Evolutionary conservation across 2,797 vertebrate species (phyloP).

Genomic region (Lithobates sylvaticus): DNA sequence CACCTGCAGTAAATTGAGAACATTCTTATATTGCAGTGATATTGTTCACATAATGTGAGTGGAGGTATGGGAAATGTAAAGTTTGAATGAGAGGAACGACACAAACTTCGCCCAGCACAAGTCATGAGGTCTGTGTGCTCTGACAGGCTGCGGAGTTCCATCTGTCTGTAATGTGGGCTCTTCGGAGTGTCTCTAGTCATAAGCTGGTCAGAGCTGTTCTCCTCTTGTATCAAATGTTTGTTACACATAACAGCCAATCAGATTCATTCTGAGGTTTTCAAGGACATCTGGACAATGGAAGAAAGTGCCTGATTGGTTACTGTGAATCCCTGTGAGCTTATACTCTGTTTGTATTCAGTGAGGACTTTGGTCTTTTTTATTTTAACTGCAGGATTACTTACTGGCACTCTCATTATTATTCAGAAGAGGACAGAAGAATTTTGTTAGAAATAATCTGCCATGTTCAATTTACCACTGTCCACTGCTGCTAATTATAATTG

Average conservation of each 20-base stretch:
- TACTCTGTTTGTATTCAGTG: background rate
- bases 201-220: background rate
- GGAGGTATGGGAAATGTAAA: too few species aligned
- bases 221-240: background rate
- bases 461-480: background rate
- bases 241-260: background rate
- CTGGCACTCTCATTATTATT: background rate
- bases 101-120: too few species aligned
- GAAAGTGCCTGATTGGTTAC: background rate
- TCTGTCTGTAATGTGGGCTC: too few species aligned
- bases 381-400: background rate
- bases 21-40: background rate
- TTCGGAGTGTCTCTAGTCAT: background rate
- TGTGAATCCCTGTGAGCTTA: background rate
- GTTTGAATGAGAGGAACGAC: background rate
- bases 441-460: constrained; percentile 10
- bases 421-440: background rate
- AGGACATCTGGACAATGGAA: background rate
- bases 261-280: background rate
- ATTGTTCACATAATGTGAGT: background rate
- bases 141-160: too few species aligned
- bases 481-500: background rate
- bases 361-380: background rate
- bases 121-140: background rate
- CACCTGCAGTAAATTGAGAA: background rate